Base-by-base conservation (phyloP, 2,888 invertebrate genomes). In the Lepidocyrtinus sp. region DNA sequence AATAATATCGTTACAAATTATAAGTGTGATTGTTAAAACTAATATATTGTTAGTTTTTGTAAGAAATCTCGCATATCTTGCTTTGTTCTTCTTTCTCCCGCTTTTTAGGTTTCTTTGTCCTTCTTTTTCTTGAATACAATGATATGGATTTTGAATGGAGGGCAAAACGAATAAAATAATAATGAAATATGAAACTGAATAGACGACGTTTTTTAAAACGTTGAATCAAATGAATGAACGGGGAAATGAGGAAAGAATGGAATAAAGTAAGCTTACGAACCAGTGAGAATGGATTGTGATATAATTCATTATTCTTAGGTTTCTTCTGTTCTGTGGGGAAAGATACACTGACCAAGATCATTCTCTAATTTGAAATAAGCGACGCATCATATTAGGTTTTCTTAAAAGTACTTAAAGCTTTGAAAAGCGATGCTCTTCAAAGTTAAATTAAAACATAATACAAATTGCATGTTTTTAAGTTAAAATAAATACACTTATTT, bases 201-300 rank as follows among this genome's bases (percentile, higher is more conserved):
- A 36, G 36, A 12, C 5, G 36, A 36, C 12, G 12, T 36, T 36
- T 36, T 36, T 36, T 36, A 7, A 5, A 5, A 12, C 36, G 36
- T 24, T 15, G 68, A 62, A 75, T 27, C 2, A 36, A 61, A 68
- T 62, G 75, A 64, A 76, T 26, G 55, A 75, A 63, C 50, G 22
- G 75, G 62, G 75, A 75, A 68, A 75, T 75, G 69, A 75, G 75
- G 59, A 63, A 75, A 68, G 36, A 75, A 75, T 75, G 50, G 75
- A 50, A 36, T 36, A 36, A 12, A 36, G 36, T 7, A 36, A 36
- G 45, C 7, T 36, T 36, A 36, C 12, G 46, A 50, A 69, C 24
- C 62, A 69, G 27, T 63, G 67, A 55, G 69, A 75, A 77, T 77
- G 71, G 45, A 71, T 65, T 71, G 70, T 46, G 25, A 71, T 64